Evolutionary conservation across 1,140 invertebrate species (phyloP).

Genomic region (Leptoteleia sp.): DNA sequence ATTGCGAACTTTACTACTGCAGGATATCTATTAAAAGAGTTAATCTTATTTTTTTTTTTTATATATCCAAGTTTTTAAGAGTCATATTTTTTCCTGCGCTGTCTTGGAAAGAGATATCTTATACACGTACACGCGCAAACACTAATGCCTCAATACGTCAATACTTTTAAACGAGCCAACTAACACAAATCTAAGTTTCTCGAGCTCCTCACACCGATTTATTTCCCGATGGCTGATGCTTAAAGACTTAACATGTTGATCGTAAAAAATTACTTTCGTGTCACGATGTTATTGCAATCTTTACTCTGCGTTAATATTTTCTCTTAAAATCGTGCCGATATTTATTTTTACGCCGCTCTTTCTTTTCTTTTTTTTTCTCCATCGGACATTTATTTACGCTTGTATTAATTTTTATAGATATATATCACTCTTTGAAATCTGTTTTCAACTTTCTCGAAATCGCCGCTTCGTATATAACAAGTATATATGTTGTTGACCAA

Average conservation of each 20-base stretch:
- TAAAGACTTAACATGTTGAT: conserved; percentile 47
- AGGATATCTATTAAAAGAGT: conserved; percentile 31
- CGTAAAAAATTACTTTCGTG: conserved; percentile 39
- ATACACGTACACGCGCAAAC: conserved; percentile 3
- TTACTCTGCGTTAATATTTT: conserved; percentile 16
- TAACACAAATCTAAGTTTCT: conserved; percentile 32
- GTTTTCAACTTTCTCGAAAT: not conserved
- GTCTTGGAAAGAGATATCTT: conserved; percentile 5
- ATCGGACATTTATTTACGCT: conserved; percentile 9
- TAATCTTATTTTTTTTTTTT: conserved; percentile 37
- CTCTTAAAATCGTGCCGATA: not conserved
- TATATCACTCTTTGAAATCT: no score
- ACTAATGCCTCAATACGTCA: conserved; percentile 33
- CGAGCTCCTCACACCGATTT: conserved; percentile 21
- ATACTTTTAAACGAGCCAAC: conserved; percentile 46
- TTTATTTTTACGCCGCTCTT: conserved; percentile 6
- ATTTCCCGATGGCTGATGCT: conserved; percentile 32
- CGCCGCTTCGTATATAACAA: no score
- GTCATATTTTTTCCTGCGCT: conserved; percentile 27
- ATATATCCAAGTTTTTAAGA: conserved; percentile 38
- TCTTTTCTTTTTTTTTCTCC: not conserved
- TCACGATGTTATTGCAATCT: conserved; percentile 15
- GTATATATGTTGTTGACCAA: no score
- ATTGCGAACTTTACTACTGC: conserved; percentile 17
- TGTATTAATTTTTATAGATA: conserved; percentile 5